Conservation (phyloP, 2,888 invertebrate genomes). For the Eupeodes luniger region DNA sequence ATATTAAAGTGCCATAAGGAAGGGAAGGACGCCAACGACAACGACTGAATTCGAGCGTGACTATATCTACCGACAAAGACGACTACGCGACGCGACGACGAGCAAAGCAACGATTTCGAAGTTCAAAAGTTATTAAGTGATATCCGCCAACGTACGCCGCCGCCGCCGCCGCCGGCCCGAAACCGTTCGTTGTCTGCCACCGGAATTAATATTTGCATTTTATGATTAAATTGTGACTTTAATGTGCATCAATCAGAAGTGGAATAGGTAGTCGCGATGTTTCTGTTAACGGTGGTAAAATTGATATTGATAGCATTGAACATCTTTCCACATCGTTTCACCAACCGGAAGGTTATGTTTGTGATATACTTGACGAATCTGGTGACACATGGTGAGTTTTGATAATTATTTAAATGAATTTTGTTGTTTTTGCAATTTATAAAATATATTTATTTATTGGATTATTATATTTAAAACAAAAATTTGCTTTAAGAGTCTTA, state of each 20-base stretch:
- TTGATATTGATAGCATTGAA: conserved; percentile 84
- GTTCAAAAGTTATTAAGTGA: conserved; percentile 43
- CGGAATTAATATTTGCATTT: conserved; percentile 20
- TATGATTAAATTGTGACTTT: conserved; percentile 56
- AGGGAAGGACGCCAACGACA: conserved; percentile 23
- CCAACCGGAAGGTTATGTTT: conserved; percentile 84
- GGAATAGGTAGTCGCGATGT: conserved; percentile 79
- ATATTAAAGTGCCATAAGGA: conserved; percentile 68
- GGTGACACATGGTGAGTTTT: conserved; percentile 84
- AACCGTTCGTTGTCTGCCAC: not conserved
- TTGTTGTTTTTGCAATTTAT: too few relatives aligned
- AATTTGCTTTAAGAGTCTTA: too few relatives aligned
- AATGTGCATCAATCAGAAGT: conserved; percentile 60
- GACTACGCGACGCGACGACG: not conserved
- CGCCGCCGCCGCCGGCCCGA: too few relatives aligned
- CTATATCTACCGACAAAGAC: not conserved
- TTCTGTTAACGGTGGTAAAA: conserved; percentile 84
- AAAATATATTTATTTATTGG: too few relatives aligned
- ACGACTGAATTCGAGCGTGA: conserved; percentile 46
- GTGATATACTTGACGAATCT: conserved; percentile 84
- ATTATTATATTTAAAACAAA: too few relatives aligned
- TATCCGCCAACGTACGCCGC: not conserved
- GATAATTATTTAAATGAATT: not conserved
- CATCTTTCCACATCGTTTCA: conserved; percentile 84
- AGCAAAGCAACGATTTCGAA: not conserved